Conservation (phyloP, 64 coral and sea anemone species). For the Hydrozoanthus tunicans region DNA sequence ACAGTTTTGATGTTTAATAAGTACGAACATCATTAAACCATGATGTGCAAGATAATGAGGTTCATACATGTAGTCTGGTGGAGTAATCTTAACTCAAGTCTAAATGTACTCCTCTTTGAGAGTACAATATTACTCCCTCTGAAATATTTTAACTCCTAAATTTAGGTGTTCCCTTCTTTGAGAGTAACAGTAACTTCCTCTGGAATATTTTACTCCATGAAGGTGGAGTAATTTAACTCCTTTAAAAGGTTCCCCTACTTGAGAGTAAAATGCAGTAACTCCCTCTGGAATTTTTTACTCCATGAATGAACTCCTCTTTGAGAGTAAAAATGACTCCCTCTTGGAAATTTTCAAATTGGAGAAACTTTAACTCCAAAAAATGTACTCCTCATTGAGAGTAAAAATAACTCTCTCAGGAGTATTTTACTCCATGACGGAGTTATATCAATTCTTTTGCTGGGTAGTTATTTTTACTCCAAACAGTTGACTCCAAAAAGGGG, state of each 20-base stretch:
- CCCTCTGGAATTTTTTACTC: neutral
- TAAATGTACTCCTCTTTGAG: no score
- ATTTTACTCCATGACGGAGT: slow-evolving; percentile 32
- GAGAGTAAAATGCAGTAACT: neutral
- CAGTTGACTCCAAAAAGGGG: slow-evolving; percentile 49
- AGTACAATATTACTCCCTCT: no score
- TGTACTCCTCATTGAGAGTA: neutral
- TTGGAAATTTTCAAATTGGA: neutral
- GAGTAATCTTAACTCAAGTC: no score
- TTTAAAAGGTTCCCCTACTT: neutral
- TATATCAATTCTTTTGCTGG: slow-evolving; percentile 2
- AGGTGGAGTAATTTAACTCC: neutral
- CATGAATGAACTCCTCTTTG: neutral
- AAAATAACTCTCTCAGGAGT: slow-evolving; percentile 8
- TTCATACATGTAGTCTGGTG: no score
- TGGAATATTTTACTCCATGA: slow-evolving; percentile 3
- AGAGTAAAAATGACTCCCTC: neutral
- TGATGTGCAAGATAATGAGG: no score
- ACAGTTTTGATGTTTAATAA: no score
- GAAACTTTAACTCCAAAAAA: neutral
- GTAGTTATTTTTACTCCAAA: slow-evolving; percentile 38
- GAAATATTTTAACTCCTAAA: no score
- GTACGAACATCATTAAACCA: no score
- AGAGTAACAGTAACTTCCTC: neutral
- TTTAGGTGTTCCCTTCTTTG: neutral